Base-by-base conservation (phyloP, 2,888 invertebrate species). In the Amphiduros pacificus region DNA sequence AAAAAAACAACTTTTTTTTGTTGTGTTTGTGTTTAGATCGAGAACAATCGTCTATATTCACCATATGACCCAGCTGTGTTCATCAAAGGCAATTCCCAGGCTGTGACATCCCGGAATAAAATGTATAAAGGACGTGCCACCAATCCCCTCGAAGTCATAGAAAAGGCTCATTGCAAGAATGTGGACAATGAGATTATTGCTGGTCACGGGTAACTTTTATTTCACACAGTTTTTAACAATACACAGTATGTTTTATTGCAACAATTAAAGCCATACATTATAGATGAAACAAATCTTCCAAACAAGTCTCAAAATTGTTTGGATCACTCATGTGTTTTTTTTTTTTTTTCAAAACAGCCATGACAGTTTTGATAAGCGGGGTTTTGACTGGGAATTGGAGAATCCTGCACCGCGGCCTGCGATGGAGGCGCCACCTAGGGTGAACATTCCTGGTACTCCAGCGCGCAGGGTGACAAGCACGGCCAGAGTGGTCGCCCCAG, bases 371-470 rank as follows among this genome's bases (percentile, higher is more conserved):
- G 44, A 44, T 22, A 44, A 31, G 2, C 41, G 56, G 6, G 58
- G 51, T n/a, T 20, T 32, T n/a, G 61, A 63, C 28, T 64, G 61
- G 61, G 50, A 62, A 27, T 32, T 64, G 48, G 66, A 57, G 9
- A 69, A 75, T 50, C 77, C 77, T 2, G 59, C 67, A 22, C 68
- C 75, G 2, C 67, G 76, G 17, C 77, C 77, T 27, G 70, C 71
- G 27, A 66, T 76, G 22, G 66, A 70, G 32, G 69, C 70, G 6
- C 72, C 74, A 4, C 71, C 73, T 26, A 62, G 66, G 9, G 62
- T 72, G 27, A 48, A 44, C 27, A 53, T 71, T 1, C 71, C 70
- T 22, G 41, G 31, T 6, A 65, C 65, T 9, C 75, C 76, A 17
- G 67, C 66, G 40, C 72, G 73, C 60, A 69, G 73, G 29, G 61